phyloP scores from a whole-genome alignment of 2,797 vertebrate species.

The Myotis vivesi region DNA sequence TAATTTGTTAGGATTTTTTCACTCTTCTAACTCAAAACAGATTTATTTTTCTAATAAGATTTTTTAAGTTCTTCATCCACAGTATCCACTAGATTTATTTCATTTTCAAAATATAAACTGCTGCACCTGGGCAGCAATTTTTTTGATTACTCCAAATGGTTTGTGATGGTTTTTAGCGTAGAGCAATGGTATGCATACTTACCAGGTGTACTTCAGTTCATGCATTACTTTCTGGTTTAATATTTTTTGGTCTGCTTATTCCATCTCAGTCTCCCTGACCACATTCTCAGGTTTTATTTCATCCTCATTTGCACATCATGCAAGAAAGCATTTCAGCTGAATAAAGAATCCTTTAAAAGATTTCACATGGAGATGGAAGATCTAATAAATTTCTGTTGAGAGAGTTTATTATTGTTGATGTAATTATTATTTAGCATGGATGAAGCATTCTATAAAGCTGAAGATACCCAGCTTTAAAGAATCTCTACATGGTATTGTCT shows the following conservation, averaged over 20 bases:
- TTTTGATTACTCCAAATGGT: constrained; percentile 73
- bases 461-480: not conserved
- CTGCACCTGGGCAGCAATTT: constrained; percentile 75
- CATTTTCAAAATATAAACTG: constrained; percentile 79
- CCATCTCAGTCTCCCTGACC: constrained; percentile 63
- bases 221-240: constrained; percentile 67
- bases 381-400: constrained; percentile 57
- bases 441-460: not conserved
- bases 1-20: constrained; percentile 76
- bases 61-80: constrained; percentile 70
- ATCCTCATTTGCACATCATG: constrained; percentile 65
- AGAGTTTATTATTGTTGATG: constrained; percentile 58
- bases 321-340: constrained; percentile 65
- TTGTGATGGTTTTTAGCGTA: constrained; percentile 61
- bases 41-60: constrained; percentile 81
- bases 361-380: constrained; percentile 40
- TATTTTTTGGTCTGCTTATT: constrained; percentile 73
- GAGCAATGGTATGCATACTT: not conserved
- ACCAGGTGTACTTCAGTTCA: constrained; percentile 67
- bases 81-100: constrained; percentile 78
- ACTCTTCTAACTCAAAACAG: constrained; percentile 78
- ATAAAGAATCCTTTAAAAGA: constrained; percentile 68
- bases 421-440: constrained; percentile 48
- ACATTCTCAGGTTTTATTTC: constrained; percentile 66
- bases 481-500: not conserved